A percentile compares a stretch with the other conserved stretches of the same genome.
Evolutionary conservation across 1,140 invertebrate genomes (phyloP).

Genomic region (Spodoptera frugiperda): DNA sequence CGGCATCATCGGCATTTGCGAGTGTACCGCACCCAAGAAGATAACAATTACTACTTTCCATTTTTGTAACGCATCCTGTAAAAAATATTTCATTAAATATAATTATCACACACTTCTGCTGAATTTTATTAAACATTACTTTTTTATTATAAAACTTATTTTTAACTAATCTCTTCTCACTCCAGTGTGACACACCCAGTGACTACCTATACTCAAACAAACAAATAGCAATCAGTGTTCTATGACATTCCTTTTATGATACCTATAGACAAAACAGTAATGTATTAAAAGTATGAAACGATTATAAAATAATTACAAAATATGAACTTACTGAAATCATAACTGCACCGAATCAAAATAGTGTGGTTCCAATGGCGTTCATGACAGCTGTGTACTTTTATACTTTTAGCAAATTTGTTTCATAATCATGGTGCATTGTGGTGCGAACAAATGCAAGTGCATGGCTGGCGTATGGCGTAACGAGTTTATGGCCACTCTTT

Average conservation of each 20-base stretch:
- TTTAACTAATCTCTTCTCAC: no score
- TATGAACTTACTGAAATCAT: constrained; percentile 35
- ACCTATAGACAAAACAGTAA: no score
- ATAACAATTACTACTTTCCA: constrained; percentile 20
- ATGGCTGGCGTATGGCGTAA: constrained; percentile 8
- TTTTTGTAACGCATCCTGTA: constrained; percentile 35
- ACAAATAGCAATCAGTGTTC: no score
- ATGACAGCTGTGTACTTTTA: constrained; percentile 24
- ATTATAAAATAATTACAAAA: background rate
- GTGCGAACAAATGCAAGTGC: constrained; percentile 20
- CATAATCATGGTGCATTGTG: constrained; percentile 33
- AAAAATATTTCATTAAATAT: background rate
- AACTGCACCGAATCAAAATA: constrained; percentile 33
- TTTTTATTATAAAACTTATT: no score
- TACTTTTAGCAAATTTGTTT: constrained; percentile 24
- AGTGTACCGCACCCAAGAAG: background rate
- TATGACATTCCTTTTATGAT: no score
- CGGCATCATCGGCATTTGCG: constrained; percentile 32
- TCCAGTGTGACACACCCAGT: no score
- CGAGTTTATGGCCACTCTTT: constrained; percentile 10
- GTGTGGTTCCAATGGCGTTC: constrained; percentile 9
- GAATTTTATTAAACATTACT: no score
- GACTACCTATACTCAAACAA: no score
- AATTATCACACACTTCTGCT: no score
- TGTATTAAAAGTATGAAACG: no score